Evolutionary conservation across 2,888 invertebrate species (phyloP).

Genomic region (Napeogenes inachia): DNA sequence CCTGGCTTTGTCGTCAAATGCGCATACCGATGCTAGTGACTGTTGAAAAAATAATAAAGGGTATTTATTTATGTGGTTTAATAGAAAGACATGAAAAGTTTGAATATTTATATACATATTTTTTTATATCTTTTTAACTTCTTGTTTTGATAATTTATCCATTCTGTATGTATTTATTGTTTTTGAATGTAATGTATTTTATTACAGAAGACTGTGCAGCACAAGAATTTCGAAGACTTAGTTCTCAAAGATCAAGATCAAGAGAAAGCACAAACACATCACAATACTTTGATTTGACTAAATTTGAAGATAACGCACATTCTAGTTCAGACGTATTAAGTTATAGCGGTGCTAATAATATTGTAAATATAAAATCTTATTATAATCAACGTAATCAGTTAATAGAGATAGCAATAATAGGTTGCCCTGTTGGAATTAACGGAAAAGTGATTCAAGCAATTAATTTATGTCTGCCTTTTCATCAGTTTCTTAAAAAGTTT

Average conservation of each 20-base stretch:
- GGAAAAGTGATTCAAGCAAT: slow-evolving; percentile 43
- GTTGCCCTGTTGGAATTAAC: slow-evolving; percentile 31
- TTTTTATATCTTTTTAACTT: no score
- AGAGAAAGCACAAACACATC: slow-evolving; percentile 7
- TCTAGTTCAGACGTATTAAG: background rate
- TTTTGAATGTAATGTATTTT: no score
- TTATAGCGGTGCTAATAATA: slow-evolving; percentile 6
- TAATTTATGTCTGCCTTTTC: slow-evolving; percentile 45
- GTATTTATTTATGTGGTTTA: slow-evolving; percentile 24
- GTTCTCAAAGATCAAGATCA: slow-evolving; percentile 11
- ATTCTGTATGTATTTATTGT: no score
- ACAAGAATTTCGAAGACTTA: background rate
- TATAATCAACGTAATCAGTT: slow-evolving; percentile 41
- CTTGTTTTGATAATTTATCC: no score
- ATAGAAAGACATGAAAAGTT: background rate
- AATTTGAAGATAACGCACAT: background rate
- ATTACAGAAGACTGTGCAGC: no score
- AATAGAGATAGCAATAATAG: slow-evolving; percentile 41
- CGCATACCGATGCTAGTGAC: slow-evolving; percentile 33
- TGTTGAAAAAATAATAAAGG: slow-evolving; percentile 35
- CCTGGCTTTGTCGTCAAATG: slow-evolving; percentile 48
- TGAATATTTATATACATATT: background rate
- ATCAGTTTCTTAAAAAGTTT: slow-evolving; percentile 40
- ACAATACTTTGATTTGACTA: background rate
- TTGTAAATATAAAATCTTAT: slow-evolving; percentile 35